Evolutionary conservation across 1,140 invertebrate species (phyloP).

Genomic region (Cardiocondyla obscurior): DNA sequence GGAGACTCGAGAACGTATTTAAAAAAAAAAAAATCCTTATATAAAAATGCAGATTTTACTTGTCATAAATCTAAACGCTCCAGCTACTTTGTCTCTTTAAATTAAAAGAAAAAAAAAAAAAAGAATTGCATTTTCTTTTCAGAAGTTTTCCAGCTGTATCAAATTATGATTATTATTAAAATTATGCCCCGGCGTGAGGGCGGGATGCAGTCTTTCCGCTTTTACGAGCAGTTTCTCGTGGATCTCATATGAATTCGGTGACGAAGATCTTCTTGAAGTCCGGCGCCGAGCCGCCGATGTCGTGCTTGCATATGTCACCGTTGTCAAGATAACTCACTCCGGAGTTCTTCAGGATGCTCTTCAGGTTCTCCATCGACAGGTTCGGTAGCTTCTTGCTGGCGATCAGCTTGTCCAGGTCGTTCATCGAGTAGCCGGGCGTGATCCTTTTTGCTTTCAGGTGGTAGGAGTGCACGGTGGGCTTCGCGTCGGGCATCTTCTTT

Average conservation of each 20-base stretch:
- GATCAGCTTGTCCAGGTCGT: constrained; percentile 81
- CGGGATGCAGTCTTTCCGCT: not conserved
- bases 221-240: not conserved
- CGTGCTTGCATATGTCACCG: constrained; percentile 79
- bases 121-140: not conserved
- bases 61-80: not conserved
- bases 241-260: constrained; percentile 83
- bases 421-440: constrained; percentile 82
- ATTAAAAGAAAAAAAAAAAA: too few relatives aligned
- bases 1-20: not conserved
- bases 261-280: constrained; percentile 85
- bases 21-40: constrained; percentile 24
- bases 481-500: constrained; percentile 64
- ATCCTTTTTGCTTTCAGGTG: constrained; percentile 76
- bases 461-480: constrained; percentile 77
- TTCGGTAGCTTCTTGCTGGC: constrained; percentile 62
- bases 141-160: not conserved
- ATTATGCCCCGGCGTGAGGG: not conserved
- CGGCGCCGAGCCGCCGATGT: constrained; percentile 83
- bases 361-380: constrained; percentile 76
- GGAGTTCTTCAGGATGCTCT: constrained; percentile 75
- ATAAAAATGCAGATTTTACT: not conserved
- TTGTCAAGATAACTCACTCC: constrained; percentile 77
- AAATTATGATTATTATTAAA: not conserved
- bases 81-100: too few relatives aligned